Base-by-base conservation (phyloP, 30 jellyfish, hydroid and myxozoan species). In the Aurelia sp. region DNA sequence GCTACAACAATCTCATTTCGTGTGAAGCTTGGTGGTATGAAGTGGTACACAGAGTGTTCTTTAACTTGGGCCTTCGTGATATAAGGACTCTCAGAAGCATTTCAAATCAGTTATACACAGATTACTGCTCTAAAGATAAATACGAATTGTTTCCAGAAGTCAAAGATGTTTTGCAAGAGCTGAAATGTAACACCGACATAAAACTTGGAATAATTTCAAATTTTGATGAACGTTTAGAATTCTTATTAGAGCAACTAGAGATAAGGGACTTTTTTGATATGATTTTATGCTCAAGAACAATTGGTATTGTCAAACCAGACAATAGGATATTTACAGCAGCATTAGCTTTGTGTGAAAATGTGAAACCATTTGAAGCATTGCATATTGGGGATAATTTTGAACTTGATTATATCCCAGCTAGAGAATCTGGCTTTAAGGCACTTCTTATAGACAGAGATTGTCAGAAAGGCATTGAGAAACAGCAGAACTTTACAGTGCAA, bases 21-120 rank as follows among this genome's bases (percentile, higher is more conserved):
- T 58, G 88, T 11, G 93, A 84, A 52, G 53, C 44, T 19, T 84
- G 93, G 93, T 84, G 93, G 93, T 57, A 73, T 73, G 88, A 73
- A 22, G 87, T 84, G 16, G 93, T 84, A 37, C 87, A 84, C 20
- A 62, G 79, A 15, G 88, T 74, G 16, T 73, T 84, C 52, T 74
- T 12, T 59, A 73, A 62, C 71, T 76, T 65, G 31, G 93, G 93
- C 68, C 93, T 84, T 16, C 78, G 77, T 16, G 93, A 84, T 47
- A 12, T 40, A 15, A 69, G 86, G 41, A 55, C 75, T 23, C 18
- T 84, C 3, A 48, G 53, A 66, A 73, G 88, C 76, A 73, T 84
- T 23, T 84, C 93, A 6, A 84, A 84, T 53, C 93, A 84, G 53
- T 51, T 84, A 60, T 84, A 71, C 75, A 72, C 84, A 12, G 87